A percentile compares a stretch with the other conserved stretches of the same genome.
Conservation (phyloP, 2,888 invertebrate species). For the Synergus gifuensis region DNA sequence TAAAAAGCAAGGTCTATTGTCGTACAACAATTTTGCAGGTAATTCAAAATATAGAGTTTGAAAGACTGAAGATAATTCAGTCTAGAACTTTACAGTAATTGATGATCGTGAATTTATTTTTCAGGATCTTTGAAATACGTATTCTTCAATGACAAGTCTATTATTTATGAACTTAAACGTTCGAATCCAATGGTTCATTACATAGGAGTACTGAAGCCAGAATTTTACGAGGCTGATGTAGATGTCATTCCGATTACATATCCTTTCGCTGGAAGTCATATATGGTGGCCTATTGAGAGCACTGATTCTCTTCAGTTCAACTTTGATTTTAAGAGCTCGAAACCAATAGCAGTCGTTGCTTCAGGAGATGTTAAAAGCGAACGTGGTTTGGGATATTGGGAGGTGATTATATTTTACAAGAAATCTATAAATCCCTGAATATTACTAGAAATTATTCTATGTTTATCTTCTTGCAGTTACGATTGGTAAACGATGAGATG, state of each 20-base stretch:
- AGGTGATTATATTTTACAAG: conserved; percentile 80
- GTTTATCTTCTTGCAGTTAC: conserved; percentile 79
- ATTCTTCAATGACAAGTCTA: conserved; percentile 95
- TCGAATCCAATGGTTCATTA: conserved; percentile 92
- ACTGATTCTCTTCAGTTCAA: conserved; percentile 87
- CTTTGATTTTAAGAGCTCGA: conserved; percentile 92
- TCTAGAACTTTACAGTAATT: neutral
- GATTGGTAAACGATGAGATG: conserved; percentile 91
- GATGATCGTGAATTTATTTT: conserved; percentile 74
- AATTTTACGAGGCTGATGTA: conserved; percentile 90
- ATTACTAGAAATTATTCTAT: neutral
- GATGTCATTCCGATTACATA: conserved; percentile 94
- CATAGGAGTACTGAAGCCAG: conserved; percentile 88
- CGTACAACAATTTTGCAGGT: conserved; percentile 89
- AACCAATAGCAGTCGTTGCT: conserved; percentile 90
- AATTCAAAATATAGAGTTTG: neutral
- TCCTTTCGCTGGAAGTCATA: conserved; percentile 93
- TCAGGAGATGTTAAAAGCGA: conserved; percentile 89
- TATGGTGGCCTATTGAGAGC: conserved; percentile 91
- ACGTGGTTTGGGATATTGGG: conserved; percentile 90
- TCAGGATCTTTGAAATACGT: conserved; percentile 93
- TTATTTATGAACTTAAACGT: conserved; percentile 91
- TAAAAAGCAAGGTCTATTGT: conserved; percentile 90
- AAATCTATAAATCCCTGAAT: neutral
- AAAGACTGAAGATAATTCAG: neutral